phyloP scores from a whole-genome alignment of 2,888 invertebrate genomes.

The Phalera bucephala region DNA sequence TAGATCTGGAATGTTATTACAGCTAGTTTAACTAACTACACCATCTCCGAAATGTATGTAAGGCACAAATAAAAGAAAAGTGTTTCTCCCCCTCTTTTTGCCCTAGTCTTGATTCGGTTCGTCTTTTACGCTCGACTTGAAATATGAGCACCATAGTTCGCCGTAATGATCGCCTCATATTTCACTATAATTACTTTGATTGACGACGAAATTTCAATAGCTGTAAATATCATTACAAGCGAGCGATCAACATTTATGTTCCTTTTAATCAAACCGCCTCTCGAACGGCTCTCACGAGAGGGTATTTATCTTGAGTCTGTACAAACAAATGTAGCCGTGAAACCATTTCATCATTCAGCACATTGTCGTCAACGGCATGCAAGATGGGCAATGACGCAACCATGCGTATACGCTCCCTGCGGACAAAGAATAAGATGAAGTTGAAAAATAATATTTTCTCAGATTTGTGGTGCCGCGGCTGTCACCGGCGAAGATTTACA shows the following conservation, averaged over 20 bases:
- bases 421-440: conserved; percentile 48
- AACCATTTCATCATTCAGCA: conserved; percentile 70
- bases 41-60: too few species aligned
- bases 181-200: conserved; percentile 35
- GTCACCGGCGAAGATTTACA: conserved; percentile 73
- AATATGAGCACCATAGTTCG: conserved; percentile 25
- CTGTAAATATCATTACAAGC: conserved; percentile 40
- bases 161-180: conserved; percentile 31
- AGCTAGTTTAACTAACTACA: too few species aligned
- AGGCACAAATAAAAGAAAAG: too few species aligned
- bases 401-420: conserved; percentile 23
- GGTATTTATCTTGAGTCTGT: conserved; percentile 63
- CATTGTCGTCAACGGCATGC: conserved; percentile 46
- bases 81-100: too few species aligned
- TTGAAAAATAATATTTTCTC: conserved; percentile 65
- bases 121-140: conserved; percentile 13
- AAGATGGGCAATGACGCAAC: conserved; percentile 51
- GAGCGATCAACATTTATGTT: conserved; percentile 42
- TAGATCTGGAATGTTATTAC: too few species aligned
- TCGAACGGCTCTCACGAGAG: conserved; percentile 47
- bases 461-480: conserved; percentile 61
- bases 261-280: conserved; percentile 47
- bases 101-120: neutral
- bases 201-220: conserved; percentile 40
- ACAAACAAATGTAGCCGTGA: conserved; percentile 70